Evolutionary conservation across 2,888 invertebrate species (phyloP), one percentile per base, ranked within the genome.

Genomic region (Catocala fraxini): DNA sequence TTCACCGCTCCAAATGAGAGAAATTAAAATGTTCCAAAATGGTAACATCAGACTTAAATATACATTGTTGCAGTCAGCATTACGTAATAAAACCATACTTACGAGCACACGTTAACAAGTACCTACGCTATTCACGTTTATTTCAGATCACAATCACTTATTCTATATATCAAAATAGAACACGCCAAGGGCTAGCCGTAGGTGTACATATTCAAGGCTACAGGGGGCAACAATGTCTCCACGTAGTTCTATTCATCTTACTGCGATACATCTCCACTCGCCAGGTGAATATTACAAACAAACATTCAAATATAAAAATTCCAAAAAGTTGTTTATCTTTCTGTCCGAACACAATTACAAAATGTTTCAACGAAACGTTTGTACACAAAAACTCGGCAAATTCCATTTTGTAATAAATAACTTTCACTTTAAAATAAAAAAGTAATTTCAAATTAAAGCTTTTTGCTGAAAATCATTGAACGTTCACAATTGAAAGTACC

Each of bases 151-250:
- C 46, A 48, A 45, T 46, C 10, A 46, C 54, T 35, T 54, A 46
- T 46, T 46, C 46, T 46, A 10, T 34, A 13, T 45, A 13, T 34
- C 45, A 54, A 54, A 54, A 54, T 54, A 54, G 54, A 54, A 54
- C 45, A 45, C 34, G 10, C 35, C 13, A 46, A 46, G 46, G 9
- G 5, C 11, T 35, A 5, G 2, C 45, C 46, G 35, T 54, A 35
- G 54, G 54, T 54, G 43, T 54, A 43, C 35, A 39, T 9, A 39
- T 46, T 54, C 45, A 13, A 45, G 13, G 54, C 35, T 34, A 6
- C 33, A 35, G 12, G 13, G 45, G 43, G 13, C 13, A 35, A 54
- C 54, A 45, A 54, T 46, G 34, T 46, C 12, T 35, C 46, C 34
- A 10, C 35, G 6, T 7, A 39, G 35, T 15, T 34, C 5, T 39